Conservation (phyloP, 2,888 invertebrate species). For the Eutolmus rufibarbis region DNA sequence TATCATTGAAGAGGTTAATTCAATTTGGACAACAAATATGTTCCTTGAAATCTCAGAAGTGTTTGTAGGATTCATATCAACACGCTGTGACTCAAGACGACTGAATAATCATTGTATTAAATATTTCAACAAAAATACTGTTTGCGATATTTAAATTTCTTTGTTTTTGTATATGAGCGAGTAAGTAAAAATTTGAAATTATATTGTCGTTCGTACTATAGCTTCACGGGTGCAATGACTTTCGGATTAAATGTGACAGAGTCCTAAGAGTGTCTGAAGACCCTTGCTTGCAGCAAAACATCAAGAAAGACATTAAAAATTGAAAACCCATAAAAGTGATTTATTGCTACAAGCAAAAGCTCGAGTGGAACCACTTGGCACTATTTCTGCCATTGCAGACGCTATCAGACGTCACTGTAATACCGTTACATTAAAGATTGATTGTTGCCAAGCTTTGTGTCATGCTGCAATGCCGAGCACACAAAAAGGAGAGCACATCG, state of each 20-base stretch:
- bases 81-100: too few species aligned
- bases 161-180: not conserved
- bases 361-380: not conserved
- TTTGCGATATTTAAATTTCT: too few species aligned
- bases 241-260: not conserved
- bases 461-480: not conserved
- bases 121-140: too few species aligned
- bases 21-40: too few species aligned
- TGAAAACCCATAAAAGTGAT: not conserved
- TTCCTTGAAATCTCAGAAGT: too few species aligned
- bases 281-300: not conserved
- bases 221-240: not conserved
- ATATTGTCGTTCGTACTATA: not conserved
- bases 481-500: not conserved
- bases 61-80: too few species aligned
- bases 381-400: not conserved
- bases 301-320: not conserved
- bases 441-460: not conserved
- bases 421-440: not conserved
- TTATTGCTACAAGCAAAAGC: not conserved
- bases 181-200: not conserved
- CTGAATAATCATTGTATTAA: too few species aligned
- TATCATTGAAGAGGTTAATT: too few species aligned
- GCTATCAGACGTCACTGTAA: not conserved
- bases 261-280: not conserved